Conservation (phyloP, 2,888 invertebrate species). For the Tiliacea aurago region DNA sequence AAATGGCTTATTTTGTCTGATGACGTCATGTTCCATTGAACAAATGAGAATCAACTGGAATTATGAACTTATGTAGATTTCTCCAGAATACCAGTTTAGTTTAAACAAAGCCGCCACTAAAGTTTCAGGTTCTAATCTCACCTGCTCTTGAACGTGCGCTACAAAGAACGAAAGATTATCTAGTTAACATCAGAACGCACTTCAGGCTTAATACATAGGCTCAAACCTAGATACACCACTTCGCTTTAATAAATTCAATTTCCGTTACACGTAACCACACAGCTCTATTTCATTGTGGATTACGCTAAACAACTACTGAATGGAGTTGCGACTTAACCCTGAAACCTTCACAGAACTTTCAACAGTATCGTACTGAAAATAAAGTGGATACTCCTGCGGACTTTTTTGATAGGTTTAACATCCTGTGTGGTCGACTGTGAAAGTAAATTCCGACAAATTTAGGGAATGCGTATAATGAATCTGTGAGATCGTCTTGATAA, state of each 20-base stretch:
- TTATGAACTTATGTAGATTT: background rate
- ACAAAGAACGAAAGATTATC: constrained; percentile 43
- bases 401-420: constrained; percentile 36
- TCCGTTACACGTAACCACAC: constrained; percentile 67
- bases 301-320: constrained; percentile 68
- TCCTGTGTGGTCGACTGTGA: constrained; percentile 60
- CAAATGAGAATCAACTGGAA: background rate
- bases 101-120: constrained; percentile 12
- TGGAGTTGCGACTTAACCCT: constrained; percentile 54
- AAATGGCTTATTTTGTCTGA: too few relatives aligned
- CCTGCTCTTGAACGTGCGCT: constrained; percentile 11
- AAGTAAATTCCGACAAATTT: constrained; percentile 66
- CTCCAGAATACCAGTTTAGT: background rate
- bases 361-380: background rate
- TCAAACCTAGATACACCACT: constrained; percentile 56
- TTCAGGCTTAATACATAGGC: constrained; percentile 55
- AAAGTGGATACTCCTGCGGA: constrained; percentile 34
- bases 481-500: constrained; percentile 61
- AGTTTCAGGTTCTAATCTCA: constrained; percentile 31
- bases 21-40: too few relatives aligned
- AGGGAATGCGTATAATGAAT: constrained; percentile 65
- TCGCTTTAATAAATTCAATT: constrained; percentile 75
- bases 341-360: constrained; percentile 37
- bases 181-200: constrained; percentile 53
- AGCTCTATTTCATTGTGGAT: constrained; percentile 71